Base-by-base conservation (phyloP, 2,888 invertebrate genomes). In the Heliothis peltigera region DNA sequence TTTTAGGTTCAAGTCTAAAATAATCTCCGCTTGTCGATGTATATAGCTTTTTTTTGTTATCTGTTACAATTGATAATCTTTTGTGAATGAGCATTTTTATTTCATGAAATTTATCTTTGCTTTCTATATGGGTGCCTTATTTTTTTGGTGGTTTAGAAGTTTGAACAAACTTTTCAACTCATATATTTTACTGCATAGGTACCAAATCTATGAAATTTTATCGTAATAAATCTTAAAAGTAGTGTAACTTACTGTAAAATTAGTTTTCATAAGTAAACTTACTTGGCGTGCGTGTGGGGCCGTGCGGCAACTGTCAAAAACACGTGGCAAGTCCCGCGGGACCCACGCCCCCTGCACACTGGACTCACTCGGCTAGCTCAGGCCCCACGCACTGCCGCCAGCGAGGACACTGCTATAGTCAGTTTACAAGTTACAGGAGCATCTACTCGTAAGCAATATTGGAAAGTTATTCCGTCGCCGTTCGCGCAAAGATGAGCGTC, bases 281-380 rank as follows among this genome's bases (percentile, higher is more conserved):
- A 93, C 93, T 91, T 92, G 89, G 87, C 89, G 91, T 89, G 91
- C 87, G 90, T 88, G 90, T 89, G 90, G 88, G 90, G 90, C 84
- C 87, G 89, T 86, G 88, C 85, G 81, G 80, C 83, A 72, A 73
- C 66, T 80, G 74, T 80, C 78, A 82, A 80, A 77, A 67, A 69
- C 87, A 85, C 85, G 86, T 83, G 85, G 77, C 75, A 77, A 80
- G 78, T 68, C 79, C 71, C 73, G 62, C 70, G 52, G 65, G 82
- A 77, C 83, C 75, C 68, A 80, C 79, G 74, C 74, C 77, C 79
- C 84, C 80, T 48, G 68, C 78, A 67, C 78, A 68, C 80, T 67
- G 68, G 57, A 62, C 72, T 68, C 79, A 83, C 82, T 79, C 81
- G 71, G 76, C 74, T 66, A 80, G 72, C 72, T 54, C 75, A 58